A percentile compares a stretch with the other conserved stretches of the same genome.
Conservation (phyloP, 1,140 invertebrate species). For the Panagrolaimus sp. region DNA sequence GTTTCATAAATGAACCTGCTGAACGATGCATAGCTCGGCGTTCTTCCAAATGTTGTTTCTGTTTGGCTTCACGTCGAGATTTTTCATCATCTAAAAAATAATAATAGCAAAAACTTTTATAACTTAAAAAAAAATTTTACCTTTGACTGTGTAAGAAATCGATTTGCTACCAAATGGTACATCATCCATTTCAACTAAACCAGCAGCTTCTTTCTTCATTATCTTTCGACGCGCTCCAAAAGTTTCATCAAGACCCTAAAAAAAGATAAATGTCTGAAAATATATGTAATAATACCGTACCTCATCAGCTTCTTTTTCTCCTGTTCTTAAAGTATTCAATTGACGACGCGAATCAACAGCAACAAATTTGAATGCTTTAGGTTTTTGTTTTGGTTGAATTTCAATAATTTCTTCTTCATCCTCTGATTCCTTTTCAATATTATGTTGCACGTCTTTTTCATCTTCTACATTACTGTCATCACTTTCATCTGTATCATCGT, state of each 20-base stretch:
- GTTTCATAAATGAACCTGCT: background rate
- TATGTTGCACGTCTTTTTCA: too few relatives aligned
- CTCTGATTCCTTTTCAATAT: too few relatives aligned
- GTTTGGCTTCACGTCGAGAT: constrained; percentile 17
- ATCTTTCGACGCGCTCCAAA: constrained; percentile 14
- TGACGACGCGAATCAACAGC: background rate
- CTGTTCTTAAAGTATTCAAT: background rate
- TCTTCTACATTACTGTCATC: too few relatives aligned
- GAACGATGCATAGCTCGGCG: background rate
- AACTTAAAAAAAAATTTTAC: background rate
- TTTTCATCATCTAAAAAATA: constrained; percentile 1
- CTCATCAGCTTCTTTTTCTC: background rate
- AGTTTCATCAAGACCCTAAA: constrained; percentile 20
- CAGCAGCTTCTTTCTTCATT: constrained; percentile 2
- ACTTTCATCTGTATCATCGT: background rate
- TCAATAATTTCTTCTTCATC: too few relatives aligned
- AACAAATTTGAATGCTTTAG: constrained; percentile 3
- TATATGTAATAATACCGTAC: too few relatives aligned
- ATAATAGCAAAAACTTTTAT: background rate
- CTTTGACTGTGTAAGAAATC: constrained; percentile 41
- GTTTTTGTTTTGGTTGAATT: background rate
- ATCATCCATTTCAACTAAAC: constrained; percentile 21
- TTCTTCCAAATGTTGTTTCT: background rate
- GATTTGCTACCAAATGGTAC: constrained; percentile 45
- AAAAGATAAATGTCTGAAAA: too few relatives aligned